Evolutionary conservation across 2,797 vertebrate genomes (phyloP), one percentile per base, ranked within the genome.

Genomic region (Lindbergichthys nudifrons): DNA sequence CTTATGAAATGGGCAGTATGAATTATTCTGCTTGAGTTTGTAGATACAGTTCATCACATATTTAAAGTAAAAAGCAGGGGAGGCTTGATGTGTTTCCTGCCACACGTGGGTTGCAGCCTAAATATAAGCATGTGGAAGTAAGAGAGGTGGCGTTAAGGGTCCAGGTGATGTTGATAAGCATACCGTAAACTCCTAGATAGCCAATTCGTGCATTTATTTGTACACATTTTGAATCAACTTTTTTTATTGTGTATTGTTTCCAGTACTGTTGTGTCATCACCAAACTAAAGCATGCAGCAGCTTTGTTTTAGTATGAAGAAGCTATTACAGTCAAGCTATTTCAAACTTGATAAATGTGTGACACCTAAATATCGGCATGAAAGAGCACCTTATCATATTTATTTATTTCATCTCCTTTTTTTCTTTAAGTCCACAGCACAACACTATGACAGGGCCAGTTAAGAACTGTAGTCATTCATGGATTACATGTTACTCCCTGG

Each of bases 21-120:
- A 59, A 48, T 30, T n/a, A 26, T 70, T 59, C 54, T 5, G 13
- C 14, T 53, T 53, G 23, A 30, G 30, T 73, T 48, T 59, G 36
- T 46, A 60, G 26, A 71, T 32, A 26, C 10, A 47, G 5, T 30
- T 9, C n/a, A 15, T 47, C 6, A 59, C 12, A 50, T 36, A 36
- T 36, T 8, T 36, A 36, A 36, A 36, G 8, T 9, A 36, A 36
- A 36, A 36, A 36, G 32, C 32, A 36, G 8, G 32, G 32, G 32
- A 36, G 32, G 43, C 42, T 42, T 18, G 1, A 16, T 48, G 43
- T 52, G 18, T 65, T 56, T 56, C 26, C 30, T 47, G 56, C 51
- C 57, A 11, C 9, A 54, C 9, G 7, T 56, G 19, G 2, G 46
- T 11, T 39, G 5, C 26, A 52, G 48, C 5, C 32, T 53, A 10